phyloP scores from a whole-genome alignment of 92 coral and sea anemone genomes.

The Umimayanthus kanabou region DNA sequence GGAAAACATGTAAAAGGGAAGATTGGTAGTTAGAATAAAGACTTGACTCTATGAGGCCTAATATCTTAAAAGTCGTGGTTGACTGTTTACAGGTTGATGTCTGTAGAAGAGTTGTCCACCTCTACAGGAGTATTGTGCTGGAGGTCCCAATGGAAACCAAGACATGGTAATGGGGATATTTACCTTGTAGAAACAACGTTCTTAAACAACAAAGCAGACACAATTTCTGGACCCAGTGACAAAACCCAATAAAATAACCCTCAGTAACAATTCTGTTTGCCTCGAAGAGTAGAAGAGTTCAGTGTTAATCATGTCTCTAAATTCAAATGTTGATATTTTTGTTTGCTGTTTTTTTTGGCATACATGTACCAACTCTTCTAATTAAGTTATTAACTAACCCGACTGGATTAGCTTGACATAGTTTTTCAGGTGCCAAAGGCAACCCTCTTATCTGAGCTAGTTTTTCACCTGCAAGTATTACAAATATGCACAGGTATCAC shows the following conservation, averaged over 20 bases:
- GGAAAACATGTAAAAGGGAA: too few relatives aligned
- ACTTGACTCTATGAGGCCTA: too few relatives aligned
- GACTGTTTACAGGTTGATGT: constrained; percentile 71
- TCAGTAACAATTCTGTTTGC: background rate
- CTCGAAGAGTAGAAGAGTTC: background rate
- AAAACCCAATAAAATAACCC: background rate
- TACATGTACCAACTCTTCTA: too few relatives aligned
- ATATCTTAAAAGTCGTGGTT: background rate
- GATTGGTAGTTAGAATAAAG: too few relatives aligned
- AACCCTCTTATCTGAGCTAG: too few relatives aligned
- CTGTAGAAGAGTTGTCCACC: constrained; percentile 88
- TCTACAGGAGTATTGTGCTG: constrained; percentile 85
- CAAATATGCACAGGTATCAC: too few relatives aligned
- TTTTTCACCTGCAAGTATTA: too few relatives aligned
- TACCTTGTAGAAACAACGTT: background rate
- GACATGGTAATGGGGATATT: constrained; percentile 65
- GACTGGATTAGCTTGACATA: background rate
- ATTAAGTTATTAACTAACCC: too few relatives aligned
- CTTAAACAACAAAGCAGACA: too few relatives aligned
- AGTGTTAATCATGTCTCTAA: background rate
- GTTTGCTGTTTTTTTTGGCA: too few relatives aligned
- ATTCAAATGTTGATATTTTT: background rate
- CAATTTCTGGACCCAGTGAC: background rate
- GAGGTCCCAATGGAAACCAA: constrained; percentile 80
- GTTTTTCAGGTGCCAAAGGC: background rate